Percentiles rank a stretch among this genome's conserved stretches.
Evolutionary conservation across 2,113 vertebrate species (phyloP).

Genomic region (Siniperca chuatsi): DNA sequence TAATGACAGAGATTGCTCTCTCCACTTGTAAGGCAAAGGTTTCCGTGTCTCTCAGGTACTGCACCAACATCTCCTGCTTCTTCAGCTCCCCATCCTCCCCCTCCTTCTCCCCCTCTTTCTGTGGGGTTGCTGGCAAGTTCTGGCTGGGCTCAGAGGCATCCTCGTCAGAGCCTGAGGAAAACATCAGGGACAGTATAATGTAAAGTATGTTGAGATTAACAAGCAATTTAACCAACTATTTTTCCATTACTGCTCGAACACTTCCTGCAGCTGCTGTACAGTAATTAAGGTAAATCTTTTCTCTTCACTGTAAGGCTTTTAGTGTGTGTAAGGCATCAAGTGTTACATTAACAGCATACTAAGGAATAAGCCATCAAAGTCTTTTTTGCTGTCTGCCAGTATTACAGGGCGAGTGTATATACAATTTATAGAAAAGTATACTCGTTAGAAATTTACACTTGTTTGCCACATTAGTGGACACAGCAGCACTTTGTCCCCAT

Average conservation of each 20-base stretch:
- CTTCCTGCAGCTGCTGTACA: not conserved
- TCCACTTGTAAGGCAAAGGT: constrained; percentile 92
- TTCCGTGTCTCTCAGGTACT: constrained; percentile 93
- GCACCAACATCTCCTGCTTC: constrained; percentile 96
- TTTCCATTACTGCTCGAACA: constrained; percentile 1
- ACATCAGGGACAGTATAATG: not conserved
- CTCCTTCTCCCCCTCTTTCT: constrained; percentile 62
- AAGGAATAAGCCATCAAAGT: not conserved
- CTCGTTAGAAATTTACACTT: not conserved
- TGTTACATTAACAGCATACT: not conserved
- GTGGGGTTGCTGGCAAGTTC: constrained; percentile 62
- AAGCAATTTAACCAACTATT: not conserved
- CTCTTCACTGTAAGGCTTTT: not conserved
- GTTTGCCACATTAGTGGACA: not conserved
- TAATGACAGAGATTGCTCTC: constrained; percentile 89
- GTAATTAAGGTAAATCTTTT: not conserved
- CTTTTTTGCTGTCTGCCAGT: not conserved
- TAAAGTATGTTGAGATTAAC: not conserved
- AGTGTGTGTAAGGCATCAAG: not conserved
- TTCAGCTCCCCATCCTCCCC: constrained; percentile 81
- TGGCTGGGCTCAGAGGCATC: constrained; percentile 60
- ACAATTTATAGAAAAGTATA: not conserved
- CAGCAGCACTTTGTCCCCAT: not conserved
- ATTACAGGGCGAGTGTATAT: not conserved
- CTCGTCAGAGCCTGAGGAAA: constrained; percentile 78